Base-by-base conservation (phyloP, 2,113 vertebrate genomes). In the Formicarius rufipectus region DNA sequence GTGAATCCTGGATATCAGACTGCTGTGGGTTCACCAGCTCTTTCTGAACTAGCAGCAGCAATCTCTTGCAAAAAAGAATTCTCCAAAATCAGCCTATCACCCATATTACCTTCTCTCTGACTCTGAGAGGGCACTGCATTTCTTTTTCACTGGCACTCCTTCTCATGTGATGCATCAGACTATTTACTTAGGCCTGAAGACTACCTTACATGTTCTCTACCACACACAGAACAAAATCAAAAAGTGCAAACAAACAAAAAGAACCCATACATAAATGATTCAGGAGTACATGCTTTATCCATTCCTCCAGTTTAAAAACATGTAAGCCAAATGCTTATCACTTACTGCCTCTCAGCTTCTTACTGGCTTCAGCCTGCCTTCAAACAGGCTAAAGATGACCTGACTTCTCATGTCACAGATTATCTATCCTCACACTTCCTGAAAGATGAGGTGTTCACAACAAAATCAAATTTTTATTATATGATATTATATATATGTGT, bases 271-370 rank as follows among this genome's bases (percentile, higher is more conserved):
- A 63, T 93, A 90, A 95, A 90, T 95, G 15, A 94, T 91, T 94
- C 72, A 91, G 71, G 72, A 90, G 64, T 85, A 90, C 85, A 93
- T 27, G 73, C 74, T 92, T 95, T 86, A 84, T 67, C 93, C 87
- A 94, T 94, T 88, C 60, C 47, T 78, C 77, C 64, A 66, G 47
- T 77, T 91, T 49, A 91, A 77, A 93, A 91, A 55, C 59, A 71
- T 30, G 72, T 83, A 81, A 87, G 82, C 39, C 78, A 84, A 95
- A 93, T 37, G 35, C 82, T 86, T 80, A 94, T 83, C 60, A 67
- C 68, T 88, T 88, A 68, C 56, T 93, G 63, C 44, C 85, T 74
- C 64, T 81, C 83, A 71, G 56, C 67, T 83, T 89, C 55, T 66
- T 84, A n/a, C n/a, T 73, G 73, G 30, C 75, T 91, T 74, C 89